phyloP scores from a whole-genome alignment of 1,140 invertebrate species.

The Drosophila serrata region DNA sequence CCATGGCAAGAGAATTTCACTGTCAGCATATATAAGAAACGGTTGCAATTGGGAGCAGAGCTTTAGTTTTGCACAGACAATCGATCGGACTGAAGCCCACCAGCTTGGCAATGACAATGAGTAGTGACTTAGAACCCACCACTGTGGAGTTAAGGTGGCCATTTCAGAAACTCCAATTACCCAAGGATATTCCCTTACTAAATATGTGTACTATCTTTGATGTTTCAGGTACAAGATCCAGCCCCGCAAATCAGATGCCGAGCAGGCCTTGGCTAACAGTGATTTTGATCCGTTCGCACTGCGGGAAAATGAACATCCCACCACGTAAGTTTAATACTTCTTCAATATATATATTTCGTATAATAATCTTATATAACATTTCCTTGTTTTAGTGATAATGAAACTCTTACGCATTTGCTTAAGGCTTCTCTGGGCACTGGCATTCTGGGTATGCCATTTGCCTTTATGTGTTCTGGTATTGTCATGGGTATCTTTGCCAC shows the following conservation, averaged over 20 bases:
- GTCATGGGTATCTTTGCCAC: constrained; percentile 91
- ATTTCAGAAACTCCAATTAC: not conserved
- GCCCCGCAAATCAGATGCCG: constrained; percentile 86
- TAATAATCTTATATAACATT: not conserved
- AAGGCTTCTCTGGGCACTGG: constrained; percentile 96
- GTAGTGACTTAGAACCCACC: constrained; percentile 43
- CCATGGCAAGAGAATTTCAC: constrained; percentile 70
- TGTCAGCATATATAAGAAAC: constrained; percentile 77
- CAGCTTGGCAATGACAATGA: constrained; percentile 30
- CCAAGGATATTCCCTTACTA: not conserved
- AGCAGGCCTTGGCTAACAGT: constrained; percentile 86
- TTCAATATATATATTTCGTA: not conserved
- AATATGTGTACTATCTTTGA: not conserved
- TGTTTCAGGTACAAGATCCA: constrained; percentile 88
- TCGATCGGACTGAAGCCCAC: constrained; percentile 15
- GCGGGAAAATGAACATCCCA: constrained; percentile 90
- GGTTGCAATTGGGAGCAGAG: constrained; percentile 28
- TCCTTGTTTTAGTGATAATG: constrained; percentile 88
- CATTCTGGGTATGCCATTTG: constrained; percentile 95
- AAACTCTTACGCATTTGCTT: constrained; percentile 93
- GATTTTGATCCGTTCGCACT: constrained; percentile 91
- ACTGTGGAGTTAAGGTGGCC: constrained; percentile 66
- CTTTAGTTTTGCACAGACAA: constrained; percentile 62
- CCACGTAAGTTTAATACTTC: constrained; percentile 89
- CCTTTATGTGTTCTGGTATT: constrained; percentile 93